Evolutionary conservation across 2,797 vertebrate species (phyloP).

Genomic region (Notamacropus eugenii): DNA sequence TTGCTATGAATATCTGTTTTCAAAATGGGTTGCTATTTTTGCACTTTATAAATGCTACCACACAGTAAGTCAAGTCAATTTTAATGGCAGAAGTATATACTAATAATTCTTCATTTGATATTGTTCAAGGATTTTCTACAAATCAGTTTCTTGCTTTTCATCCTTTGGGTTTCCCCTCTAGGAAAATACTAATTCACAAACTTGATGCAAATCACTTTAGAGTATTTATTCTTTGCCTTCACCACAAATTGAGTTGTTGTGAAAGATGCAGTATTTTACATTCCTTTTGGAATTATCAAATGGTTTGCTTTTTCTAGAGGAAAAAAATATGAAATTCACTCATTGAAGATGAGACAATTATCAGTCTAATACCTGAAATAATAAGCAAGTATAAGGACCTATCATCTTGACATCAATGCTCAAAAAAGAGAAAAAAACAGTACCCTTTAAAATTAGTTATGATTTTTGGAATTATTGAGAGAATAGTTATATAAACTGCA

Average conservation of each 20-base stretch:
- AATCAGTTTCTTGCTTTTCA: neutral
- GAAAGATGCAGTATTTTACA: neutral
- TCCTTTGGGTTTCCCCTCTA: neutral
- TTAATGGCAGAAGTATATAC: neutral
- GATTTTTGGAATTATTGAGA: too few species aligned
- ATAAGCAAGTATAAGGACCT: neutral
- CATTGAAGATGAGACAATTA: neutral
- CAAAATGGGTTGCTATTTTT: neutral
- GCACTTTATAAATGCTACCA: neutral
- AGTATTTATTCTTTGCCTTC: neutral
- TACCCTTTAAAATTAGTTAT: neutral
- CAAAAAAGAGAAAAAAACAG: neutral
- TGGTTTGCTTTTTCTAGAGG: neutral
- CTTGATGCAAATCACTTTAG: accelerated
- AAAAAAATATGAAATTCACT: neutral
- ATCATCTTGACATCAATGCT: neutral
- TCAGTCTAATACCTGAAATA: accelerated
- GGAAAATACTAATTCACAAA: neutral
- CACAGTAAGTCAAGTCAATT: neutral
- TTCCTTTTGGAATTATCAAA: neutral
- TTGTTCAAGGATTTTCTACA: neutral
- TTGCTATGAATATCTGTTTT: neutral
- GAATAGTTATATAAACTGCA: accelerated
- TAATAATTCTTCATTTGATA: neutral
- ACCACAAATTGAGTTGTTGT: neutral